phyloP scores from a whole-genome alignment of 2,888 invertebrate genomes.

The Teinopalpus imperialis region DNA sequence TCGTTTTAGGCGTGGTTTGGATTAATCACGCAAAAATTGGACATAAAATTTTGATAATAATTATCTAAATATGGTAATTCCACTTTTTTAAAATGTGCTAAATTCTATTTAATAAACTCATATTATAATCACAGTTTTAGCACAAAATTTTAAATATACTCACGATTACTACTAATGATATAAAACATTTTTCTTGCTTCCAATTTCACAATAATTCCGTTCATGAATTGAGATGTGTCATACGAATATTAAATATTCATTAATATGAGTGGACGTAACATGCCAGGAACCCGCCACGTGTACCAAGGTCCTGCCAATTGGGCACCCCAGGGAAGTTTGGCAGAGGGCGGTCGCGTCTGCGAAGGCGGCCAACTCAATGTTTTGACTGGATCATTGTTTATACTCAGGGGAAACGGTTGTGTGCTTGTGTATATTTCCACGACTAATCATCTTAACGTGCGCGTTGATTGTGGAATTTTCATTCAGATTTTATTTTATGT shows the following conservation, averaged over 20 bases:
- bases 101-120: too few species aligned
- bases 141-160: too few species aligned
- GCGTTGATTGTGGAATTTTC: constrained; percentile 18
- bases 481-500: constrained; percentile 19
- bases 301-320: constrained; percentile 61
- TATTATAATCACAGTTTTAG: too few species aligned
- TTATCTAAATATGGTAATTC: too few species aligned
- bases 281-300: constrained; percentile 50
- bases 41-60: too few species aligned
- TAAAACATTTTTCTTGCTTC: too few species aligned
- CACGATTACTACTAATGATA: too few species aligned
- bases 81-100: too few species aligned
- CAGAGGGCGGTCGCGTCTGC: constrained; percentile 45
- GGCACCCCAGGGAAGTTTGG: constrained; percentile 40
- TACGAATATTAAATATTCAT: not conserved
- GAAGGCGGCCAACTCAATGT: constrained; percentile 47
- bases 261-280: not conserved
- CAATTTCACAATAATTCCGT: too few species aligned
- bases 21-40: too few species aligned
- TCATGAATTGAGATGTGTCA: too few species aligned
- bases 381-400: constrained; percentile 58
- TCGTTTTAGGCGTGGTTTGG: too few species aligned
- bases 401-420: constrained; percentile 26
- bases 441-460: constrained; percentile 21
- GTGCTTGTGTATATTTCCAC: constrained; percentile 27